These are phyloP conservation scores for Meleagris gallopavo DNA, from an alignment of 2,113 vertebrate genomes.

Conservation along the genomic window DNA sequence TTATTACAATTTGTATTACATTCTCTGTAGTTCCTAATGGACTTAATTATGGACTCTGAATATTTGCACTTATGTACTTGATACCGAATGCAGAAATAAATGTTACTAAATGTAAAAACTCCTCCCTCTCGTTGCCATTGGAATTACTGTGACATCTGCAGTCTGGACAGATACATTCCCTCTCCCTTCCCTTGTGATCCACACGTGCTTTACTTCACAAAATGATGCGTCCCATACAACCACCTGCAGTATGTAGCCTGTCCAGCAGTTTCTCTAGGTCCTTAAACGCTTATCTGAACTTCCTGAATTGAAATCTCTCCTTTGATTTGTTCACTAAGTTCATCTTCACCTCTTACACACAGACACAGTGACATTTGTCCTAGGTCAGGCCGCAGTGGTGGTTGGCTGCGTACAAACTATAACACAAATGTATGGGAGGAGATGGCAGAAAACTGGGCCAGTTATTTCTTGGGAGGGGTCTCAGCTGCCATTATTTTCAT, in stretches of 20 bases:
- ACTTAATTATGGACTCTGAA: conserved; percentile 93
- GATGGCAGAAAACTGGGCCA: background rate
- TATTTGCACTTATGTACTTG: conserved; percentile 99
- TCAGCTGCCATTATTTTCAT: background rate
- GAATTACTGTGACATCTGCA: background rate
- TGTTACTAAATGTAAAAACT: conserved; percentile 91
- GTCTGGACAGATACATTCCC: background rate
- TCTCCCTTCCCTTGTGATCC: background rate
- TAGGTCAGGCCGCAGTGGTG: background rate
- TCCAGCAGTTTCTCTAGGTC: background rate
- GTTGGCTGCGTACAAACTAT: background rate
- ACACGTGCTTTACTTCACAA: background rate
- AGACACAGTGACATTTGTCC: background rate
- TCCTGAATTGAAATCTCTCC: background rate
- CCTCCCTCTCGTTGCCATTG: conserved; percentile 43
- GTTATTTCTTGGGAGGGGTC: background rate
- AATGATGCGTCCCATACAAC: background rate
- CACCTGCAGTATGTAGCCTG: background rate
- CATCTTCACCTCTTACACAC: background rate
- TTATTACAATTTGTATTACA: conserved; percentile 96
- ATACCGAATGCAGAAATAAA: conserved; percentile 99
- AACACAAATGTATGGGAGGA: background rate
- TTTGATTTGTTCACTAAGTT: background rate
- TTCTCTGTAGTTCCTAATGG: conserved; percentile 94
- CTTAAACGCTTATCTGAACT: background rate